phyloP scores from a whole-genome alignment of 2,888 invertebrate genomes.

The Drosophila lutescens region DNA sequence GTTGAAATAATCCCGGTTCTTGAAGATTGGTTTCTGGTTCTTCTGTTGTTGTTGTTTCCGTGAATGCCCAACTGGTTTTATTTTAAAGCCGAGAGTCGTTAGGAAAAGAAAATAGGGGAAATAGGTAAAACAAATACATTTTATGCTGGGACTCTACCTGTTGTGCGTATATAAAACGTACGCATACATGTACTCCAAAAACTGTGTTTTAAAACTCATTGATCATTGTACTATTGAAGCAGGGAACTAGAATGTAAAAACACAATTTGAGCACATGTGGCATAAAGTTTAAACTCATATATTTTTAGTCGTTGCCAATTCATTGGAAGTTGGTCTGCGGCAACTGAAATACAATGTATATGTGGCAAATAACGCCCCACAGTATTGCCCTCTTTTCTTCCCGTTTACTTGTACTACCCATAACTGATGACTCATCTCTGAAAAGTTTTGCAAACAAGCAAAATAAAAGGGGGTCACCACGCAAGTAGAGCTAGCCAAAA shows the following conservation, averaged over 20 bases:
- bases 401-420: slow-evolving; percentile 3
- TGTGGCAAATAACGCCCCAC: slow-evolving; percentile 23
- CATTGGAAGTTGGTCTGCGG: slow-evolving; percentile 5
- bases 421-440: slow-evolving; percentile 59
- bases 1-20: background rate
- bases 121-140: slow-evolving; percentile 35
- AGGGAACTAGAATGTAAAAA: background rate
- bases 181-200: background rate
- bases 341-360: slow-evolving; percentile 15
- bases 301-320: slow-evolving; percentile 20
- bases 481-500: slow-evolving; percentile 22
- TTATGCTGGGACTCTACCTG: slow-evolving; percentile 47
- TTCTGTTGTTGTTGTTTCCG: slow-evolving; percentile 9
- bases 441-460: slow-evolving; percentile 49
- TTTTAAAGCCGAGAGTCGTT: slow-evolving; percentile 29
- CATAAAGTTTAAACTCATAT: slow-evolving; percentile 11
- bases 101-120: slow-evolving; percentile 28
- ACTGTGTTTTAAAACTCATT: background rate
- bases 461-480: slow-evolving; percentile 61
- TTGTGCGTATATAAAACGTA: slow-evolving; percentile 13
- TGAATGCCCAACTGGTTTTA: slow-evolving; percentile 52
- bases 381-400: slow-evolving; percentile 22
- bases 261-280: background rate
- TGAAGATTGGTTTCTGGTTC: background rate
- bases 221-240: background rate